Evolutionary conservation across 2,888 invertebrate genomes (phyloP).

Genomic region (Beris chalybata): DNA sequence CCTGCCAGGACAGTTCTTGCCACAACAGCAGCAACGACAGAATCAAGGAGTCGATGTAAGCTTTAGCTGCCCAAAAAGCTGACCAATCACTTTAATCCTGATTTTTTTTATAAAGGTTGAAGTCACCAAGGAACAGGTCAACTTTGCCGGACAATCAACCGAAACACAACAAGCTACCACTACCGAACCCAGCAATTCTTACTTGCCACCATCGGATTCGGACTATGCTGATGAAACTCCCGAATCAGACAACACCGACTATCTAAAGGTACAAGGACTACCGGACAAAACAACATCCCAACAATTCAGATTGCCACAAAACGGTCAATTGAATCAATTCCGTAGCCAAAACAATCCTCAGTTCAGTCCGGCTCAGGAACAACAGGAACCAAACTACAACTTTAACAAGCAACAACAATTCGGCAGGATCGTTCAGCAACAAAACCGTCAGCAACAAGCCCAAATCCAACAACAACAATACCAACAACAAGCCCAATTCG

Average conservation of each 20-base stretch:
- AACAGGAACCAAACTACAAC: conserved; percentile 12
- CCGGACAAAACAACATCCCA: background rate
- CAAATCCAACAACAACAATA: conserved; percentile 21
- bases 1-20: conserved; percentile 49
- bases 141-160: conserved; percentile 46
- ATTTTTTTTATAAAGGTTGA: conserved; percentile 36
- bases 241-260: conserved; percentile 31
- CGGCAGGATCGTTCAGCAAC: conserved; percentile 4
- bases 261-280: conserved; percentile 40
- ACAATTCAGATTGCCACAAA: conserved; percentile 8
- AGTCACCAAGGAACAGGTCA: conserved; percentile 48
- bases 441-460: conserved; percentile 12
- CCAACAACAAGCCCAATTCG: conserved; percentile 14
- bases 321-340: conserved; percentile 22
- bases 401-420: conserved; percentile 19
- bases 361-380: conserved; percentile 24
- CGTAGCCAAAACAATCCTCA: conserved; percentile 17
- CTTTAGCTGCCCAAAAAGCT: background rate
- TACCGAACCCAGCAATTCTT: conserved; percentile 42
- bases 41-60: conserved; percentile 19
- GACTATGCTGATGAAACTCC: conserved; percentile 22
- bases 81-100: background rate
- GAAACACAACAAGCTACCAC: conserved; percentile 37
- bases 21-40: conserved; percentile 40
- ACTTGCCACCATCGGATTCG: conserved; percentile 43